Evolutionary conservation across 1,140 invertebrate genomes (phyloP).

Genomic region (Pseudachorutes palmiensis): DNA sequence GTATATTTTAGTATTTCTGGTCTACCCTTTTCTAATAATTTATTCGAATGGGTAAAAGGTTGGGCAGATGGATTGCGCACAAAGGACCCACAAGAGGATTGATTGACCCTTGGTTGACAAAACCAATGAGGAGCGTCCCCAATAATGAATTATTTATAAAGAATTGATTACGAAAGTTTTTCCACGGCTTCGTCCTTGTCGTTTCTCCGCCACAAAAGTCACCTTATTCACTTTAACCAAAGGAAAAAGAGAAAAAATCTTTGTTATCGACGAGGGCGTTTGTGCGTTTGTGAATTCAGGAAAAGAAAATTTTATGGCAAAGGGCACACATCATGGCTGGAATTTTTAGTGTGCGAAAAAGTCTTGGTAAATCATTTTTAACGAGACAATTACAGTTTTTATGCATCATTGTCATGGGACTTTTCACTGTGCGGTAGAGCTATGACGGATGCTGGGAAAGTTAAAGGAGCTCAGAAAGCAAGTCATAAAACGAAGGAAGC

Average conservation of each 20-base stretch:
- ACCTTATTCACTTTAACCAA: not conserved
- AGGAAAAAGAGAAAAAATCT: not conserved
- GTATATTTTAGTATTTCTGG: not conserved
- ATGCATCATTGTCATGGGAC: slow-evolving; percentile 1
- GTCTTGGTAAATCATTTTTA: slow-evolving; percentile 12
- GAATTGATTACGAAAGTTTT: not conserved
- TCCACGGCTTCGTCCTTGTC: no score
- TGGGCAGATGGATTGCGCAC: no score
- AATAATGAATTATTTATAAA: not conserved
- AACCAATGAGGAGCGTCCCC: not conserved
- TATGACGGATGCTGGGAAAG: not conserved
- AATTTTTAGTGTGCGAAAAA: slow-evolving; percentile 8
- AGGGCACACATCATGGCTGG: not conserved
- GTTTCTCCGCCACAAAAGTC: not conserved
- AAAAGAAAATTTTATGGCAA: no score
- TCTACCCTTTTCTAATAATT: not conserved
- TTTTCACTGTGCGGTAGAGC: not conserved
- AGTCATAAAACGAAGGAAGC: slow-evolving; percentile 7
- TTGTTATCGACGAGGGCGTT: no score
- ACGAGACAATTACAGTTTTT: slow-evolving; percentile 10
- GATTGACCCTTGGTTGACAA: not conserved
- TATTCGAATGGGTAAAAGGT: no score
- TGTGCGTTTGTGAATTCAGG: no score
- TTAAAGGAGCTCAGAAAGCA: not conserved
- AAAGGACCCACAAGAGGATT: not conserved